Base-by-base conservation (phyloP, 2,888 invertebrate species). In the Mactromeris polynyma region DNA sequence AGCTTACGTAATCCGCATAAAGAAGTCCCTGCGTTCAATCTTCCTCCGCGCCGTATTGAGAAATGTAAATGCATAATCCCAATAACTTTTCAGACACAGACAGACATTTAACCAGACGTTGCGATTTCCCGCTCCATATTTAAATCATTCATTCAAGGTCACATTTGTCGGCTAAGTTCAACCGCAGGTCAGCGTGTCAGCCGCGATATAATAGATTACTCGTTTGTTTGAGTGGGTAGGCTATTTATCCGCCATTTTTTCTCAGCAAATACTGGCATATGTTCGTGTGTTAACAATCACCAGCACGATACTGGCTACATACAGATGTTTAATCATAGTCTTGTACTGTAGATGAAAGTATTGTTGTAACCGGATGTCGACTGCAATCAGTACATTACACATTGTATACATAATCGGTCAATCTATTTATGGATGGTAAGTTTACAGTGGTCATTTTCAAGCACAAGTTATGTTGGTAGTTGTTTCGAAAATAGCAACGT, bases 141-240 rank as follows among this genome's bases (percentile, higher is more conserved):
- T 46, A 83, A 83, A 73, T 83, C 17, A 73, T n/a, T 42, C 33
- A 7, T 6, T 26, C 83, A 83, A 83, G 83, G 83, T 46, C 83
- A 40, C 19, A 40, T 19, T 46, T 21, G 83, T 40, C 46, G 69
- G 83, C 31, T 17, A 73, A 78, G 78, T 78, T 84, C 84, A 84
- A 79, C 54, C 38, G 54, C 58, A 54, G 84, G 79, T 78, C 77
- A 84, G 79, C 79, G 84, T 79, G 77, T 84, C 79, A 33, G 73
- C 31, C 73, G 36, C 31, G 2, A 33, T 73, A 33, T 17, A 73
- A 36, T 21, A 26, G 21, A n/a, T 58, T 58, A 58, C 1, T 58
- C 17, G 7, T 58, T 9, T 2, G 51, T 6, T 26, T 26, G 17
- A 73, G 33, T 1, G 17, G 31, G 9, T 73, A 36, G 31, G 69